Evolutionary conservation across 2,797 vertebrate genomes (phyloP).

Genomic region (Schizopygopsis malacanthus): DNA sequence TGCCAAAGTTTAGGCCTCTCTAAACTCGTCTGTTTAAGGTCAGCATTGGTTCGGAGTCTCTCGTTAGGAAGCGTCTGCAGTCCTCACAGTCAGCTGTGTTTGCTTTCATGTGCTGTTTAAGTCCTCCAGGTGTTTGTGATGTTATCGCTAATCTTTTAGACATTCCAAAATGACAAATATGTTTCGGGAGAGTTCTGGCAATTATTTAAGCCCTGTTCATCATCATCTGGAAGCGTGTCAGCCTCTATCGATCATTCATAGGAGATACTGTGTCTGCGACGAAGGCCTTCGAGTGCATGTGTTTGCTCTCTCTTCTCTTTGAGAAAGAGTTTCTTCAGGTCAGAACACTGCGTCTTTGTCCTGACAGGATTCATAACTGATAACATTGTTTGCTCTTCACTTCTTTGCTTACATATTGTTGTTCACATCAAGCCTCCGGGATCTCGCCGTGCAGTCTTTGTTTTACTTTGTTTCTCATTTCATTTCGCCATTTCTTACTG

Average conservation of each 20-base stretch:
- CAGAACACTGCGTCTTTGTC: conserved; percentile 68
- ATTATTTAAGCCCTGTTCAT: conserved; percentile 38
- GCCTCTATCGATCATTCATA: conserved; percentile 29
- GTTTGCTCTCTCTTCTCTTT: conserved; percentile 41
- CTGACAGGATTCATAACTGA: conserved; percentile 60
- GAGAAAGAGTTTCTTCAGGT: conserved; percentile 39
- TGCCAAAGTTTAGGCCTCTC: conserved; percentile 11
- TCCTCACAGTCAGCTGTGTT: conserved; percentile 14
- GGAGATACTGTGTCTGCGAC: conserved; percentile 6
- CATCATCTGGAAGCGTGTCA: conserved; percentile 32
- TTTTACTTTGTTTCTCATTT: conserved; percentile 62
- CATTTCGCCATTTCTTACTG: conserved; percentile 39
- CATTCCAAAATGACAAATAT: conserved; percentile 24
- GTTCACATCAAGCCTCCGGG: conserved; percentile 35
- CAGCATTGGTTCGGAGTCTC: not conserved
- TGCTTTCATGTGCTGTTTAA: conserved; percentile 29
- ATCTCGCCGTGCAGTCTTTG: conserved; percentile 48
- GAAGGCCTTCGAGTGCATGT: not conserved
- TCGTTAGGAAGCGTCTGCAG: not conserved
- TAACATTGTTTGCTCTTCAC: conserved; percentile 63
- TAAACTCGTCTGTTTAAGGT: conserved; percentile 6
- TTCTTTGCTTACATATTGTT: conserved; percentile 37
- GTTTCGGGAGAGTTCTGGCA: conserved; percentile 32
- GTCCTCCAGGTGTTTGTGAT: conserved; percentile 44
- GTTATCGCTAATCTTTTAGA: conserved; percentile 31